Evolutionary conservation across 2,797 vertebrate genomes (phyloP), one percentile per base, ranked within the genome.

Genomic region (Danio aesculapii): DNA sequence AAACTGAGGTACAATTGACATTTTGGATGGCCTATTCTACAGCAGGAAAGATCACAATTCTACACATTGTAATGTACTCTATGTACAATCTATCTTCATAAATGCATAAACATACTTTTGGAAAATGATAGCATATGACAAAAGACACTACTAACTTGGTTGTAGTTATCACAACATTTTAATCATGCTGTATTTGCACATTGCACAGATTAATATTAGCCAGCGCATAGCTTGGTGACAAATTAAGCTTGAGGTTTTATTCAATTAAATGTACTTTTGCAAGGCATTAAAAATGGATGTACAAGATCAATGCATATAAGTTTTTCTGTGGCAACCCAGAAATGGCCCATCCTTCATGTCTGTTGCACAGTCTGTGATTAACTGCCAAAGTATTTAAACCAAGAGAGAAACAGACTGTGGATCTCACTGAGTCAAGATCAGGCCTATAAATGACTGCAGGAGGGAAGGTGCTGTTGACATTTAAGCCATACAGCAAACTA

Each of bases 391-490:
- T 0, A 21, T 19, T 44, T 19, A 16, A 11, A 46, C 8, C 12
- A 46, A 85, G 85, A 89, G 49, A 76, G 57, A 67, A 55, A 49
- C 21, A 57, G 70, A 67, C 13, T 39, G 14, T 16, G 19, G 12
- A 58, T 58, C 57, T 46, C 19, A 19, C 17, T 7, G 10, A 44
- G 69, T 73, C 8, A 6, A 11, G 44, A 74, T 74, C 44, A 74
- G 13, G 10, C 44, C 43, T 49, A 30, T 61, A 17, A n/a, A 49
- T 49, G 67, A 81, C 74, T 63, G 50, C 43, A 83, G 55, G 62
- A 81, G 49, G 62, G 39, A 59, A 85, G 81, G 55, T 21, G 86
- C 87, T 91, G 92, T 92, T 94, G 89, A 92, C 88, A 92, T 94
- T 92, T 86, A 90, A 92, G 93, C 87, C 63, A 0, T 68, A 1